Base-by-base conservation (phyloP, 2,888 invertebrate species). In the Abrostola triplasia region DNA sequence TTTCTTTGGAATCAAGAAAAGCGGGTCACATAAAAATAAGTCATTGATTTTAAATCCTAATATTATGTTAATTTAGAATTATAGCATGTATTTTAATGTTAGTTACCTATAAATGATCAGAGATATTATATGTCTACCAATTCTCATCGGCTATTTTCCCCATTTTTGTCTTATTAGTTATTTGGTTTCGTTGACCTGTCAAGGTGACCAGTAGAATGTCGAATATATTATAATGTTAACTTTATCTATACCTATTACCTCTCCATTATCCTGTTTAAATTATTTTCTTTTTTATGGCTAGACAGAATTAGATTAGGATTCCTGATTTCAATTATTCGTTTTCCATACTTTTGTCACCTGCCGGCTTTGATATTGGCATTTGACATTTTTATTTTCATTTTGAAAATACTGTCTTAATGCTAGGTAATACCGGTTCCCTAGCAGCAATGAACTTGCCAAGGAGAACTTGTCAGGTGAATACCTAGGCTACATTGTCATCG, bases 381-480 rank as follows among this genome's bases (percentile, higher is more conserved):
- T 41, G 56, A 10, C 54, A 41, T 54, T 40, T 49, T 5, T 11
- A 47, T 62, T 51, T 59, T 37, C 51, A 38, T 58, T 47, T 51
- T 42, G 2, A 5, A 44, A 11, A 24, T 35, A 9, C 35, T 48
- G 50, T 13, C 36, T 24, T 55, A 56, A 58, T 56, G 41, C 13
- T 24, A 10, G 50, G 51, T 36, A 49, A 50, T 55, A 75, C 74
- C 66, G 63, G 79, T 75, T 58, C 48, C 12, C 38, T 56, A 13
- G 52, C 58, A 75, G 36, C 73, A 76, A 55, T 82, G 84, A 84
- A 84, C 84, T 79, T 59, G 36, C 48, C 82, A 84, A 84, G 82
- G 83, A 75, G 76, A 81, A 75, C 82, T 36, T 9, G 64, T 64
- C 12, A 51, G 70, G 64, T 68, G 48, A 67, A 61, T 53, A 44